A percentile compares a stretch with the other conserved stretches of the same genome.
phyloP scores from a whole-genome alignment of 2,113 vertebrate species.

The Macroglossus sobrinus region DNA sequence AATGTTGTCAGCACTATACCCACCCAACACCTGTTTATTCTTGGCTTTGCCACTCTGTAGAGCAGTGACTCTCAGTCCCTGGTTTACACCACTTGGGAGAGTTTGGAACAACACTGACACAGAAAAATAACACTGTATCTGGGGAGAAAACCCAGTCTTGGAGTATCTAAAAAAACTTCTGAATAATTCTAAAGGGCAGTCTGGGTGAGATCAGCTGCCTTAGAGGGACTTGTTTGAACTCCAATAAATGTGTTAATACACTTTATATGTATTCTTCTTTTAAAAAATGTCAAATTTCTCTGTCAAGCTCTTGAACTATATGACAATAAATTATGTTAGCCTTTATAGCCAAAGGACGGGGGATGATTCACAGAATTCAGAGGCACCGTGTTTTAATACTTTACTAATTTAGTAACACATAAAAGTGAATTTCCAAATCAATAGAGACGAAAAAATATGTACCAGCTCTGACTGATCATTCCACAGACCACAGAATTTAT shows the following conservation, averaged over 20 bases:
- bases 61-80: background rate
- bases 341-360: background rate
- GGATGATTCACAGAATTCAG: slow-evolving; percentile 33
- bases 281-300: slow-evolving; percentile 2
- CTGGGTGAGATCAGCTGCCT: background rate
- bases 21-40: background rate
- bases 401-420: slow-evolving; percentile 53
- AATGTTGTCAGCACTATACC: too few relatives aligned
- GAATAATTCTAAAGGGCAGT: background rate
- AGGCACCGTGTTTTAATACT: background rate
- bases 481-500: slow-evolving; percentile 41
- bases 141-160: background rate
- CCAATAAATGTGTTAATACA: background rate
- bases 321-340: slow-evolving; percentile 32
- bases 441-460: slow-evolving; percentile 1
- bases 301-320: slow-evolving; percentile 41
- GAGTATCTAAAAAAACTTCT: background rate
- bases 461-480: slow-evolving; percentile 7
- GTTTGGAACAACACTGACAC: background rate
- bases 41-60: background rate
- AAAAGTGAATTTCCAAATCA: slow-evolving; percentile 36
- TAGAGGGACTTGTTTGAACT: background rate
- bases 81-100: background rate
- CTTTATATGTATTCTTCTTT: slow-evolving; percentile 6
- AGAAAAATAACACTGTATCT: background rate